Conservation (phyloP, 1,140 invertebrate species). For the Pygmarrhopalites habei region DNA sequence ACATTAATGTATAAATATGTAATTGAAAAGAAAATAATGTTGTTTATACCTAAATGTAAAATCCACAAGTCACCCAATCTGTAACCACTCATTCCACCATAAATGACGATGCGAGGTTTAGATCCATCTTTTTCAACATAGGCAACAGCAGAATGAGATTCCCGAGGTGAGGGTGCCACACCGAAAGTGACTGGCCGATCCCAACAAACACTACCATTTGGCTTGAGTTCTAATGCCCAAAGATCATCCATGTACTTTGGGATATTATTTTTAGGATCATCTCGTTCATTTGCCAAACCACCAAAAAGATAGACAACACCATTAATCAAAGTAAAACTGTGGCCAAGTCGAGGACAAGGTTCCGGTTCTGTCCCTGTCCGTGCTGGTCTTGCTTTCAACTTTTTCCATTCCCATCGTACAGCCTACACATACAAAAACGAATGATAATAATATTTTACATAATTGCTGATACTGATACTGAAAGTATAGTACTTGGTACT, state of each 20-base stretch:
- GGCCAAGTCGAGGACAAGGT: constrained; percentile 89
- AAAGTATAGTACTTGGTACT: too few species aligned
- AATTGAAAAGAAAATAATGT: too few species aligned
- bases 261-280: constrained; percentile 96
- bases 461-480: too few species aligned
- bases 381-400: constrained; percentile 70
- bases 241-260: constrained; percentile 86
- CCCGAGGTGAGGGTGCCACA: constrained; percentile 76
- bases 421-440: constrained; percentile 55
- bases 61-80: constrained; percentile 93
- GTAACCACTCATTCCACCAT: constrained; percentile 98
- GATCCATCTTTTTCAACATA: constrained; percentile 72
- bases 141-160: constrained; percentile 91
- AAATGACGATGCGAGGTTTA: constrained; percentile 84
- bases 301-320: constrained; percentile 95
- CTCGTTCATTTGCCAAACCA: constrained; percentile 95
- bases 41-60: constrained; percentile 70
- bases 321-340: constrained; percentile 92
- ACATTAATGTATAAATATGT: too few species aligned
- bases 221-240: constrained; percentile 77
- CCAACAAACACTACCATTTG: constrained; percentile 71
- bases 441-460: too few species aligned
- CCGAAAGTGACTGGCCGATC: constrained; percentile 78
- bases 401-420: constrained; percentile 96
- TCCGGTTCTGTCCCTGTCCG: constrained; percentile 65